Conservation (phyloP, 2,888 invertebrate genomes). For the Hypena proboscidalis region DNA sequence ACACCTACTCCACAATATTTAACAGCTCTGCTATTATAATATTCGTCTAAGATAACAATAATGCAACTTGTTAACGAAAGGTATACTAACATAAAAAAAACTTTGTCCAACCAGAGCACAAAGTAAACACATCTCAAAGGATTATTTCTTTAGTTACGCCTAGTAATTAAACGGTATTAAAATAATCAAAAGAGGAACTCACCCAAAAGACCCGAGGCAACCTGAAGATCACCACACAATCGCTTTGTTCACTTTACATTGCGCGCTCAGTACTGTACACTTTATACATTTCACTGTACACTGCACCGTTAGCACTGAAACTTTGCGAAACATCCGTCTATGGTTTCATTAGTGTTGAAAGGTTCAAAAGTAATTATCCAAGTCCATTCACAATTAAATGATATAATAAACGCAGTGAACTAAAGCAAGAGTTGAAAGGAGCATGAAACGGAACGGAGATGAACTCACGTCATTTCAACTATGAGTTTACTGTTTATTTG, state of each 20-base stretch:
- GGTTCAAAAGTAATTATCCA: slow-evolving; percentile 1
- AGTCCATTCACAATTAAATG: background rate
- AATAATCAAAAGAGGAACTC: slow-evolving; percentile 8
- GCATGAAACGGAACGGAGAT: no score
- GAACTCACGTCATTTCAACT: no score
- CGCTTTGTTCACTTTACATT: slow-evolving; percentile 4
- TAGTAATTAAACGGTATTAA: slow-evolving; percentile 6
- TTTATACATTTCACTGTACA: background rate
- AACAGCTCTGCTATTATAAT: no score
- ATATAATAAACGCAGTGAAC: background rate
- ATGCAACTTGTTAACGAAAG: no score
- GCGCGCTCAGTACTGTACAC: background rate
- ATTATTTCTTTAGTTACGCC: slow-evolving; percentile 1
- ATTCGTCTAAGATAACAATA: no score
- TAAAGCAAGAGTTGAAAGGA: background rate
- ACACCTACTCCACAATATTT: no score
- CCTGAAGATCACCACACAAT: background rate
- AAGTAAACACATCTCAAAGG: background rate
- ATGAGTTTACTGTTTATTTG: no score
- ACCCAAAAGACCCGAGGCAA: slow-evolving; percentile 1
- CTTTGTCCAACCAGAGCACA: background rate
- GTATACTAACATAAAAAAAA: no score
- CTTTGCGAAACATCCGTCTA: background rate
- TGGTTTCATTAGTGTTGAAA: background rate
- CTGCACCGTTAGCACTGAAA: background rate